Base-by-base conservation (phyloP, 2,888 invertebrate genomes). In the Pharmacophagus antenor region DNA sequence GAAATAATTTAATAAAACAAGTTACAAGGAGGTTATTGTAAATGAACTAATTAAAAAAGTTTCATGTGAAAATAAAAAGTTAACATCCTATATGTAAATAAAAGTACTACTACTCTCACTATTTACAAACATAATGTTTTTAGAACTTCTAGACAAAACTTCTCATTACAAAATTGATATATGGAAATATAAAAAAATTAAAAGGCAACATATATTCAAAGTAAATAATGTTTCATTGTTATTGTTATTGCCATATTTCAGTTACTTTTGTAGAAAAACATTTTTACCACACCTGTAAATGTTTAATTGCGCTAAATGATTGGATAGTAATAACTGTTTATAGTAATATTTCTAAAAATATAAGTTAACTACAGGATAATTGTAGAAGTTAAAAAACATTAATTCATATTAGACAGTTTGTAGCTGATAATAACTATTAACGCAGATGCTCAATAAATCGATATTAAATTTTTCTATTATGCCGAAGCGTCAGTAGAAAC, bases 401-500 rank as follows among this genome's bases (percentile, higher is more conserved):
- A 37, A 37, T 37, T 37, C 37, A 6, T 37, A 37, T 37, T 37
- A n/a, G 37, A 42, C 4, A 22, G 7, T 22, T 6, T 22, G 41
- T 20, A 42, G 47, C 15, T 49, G n/a, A 4, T 46, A 56, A 51
- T 23, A 56, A 52, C 56, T 48, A 56, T 54, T 12, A 52, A 47
- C 56, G 54, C 63, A 65, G 54, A 57, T 60, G 46, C 46, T 56
- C 50, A 52, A 52, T 60, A 54, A 68, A 81, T 81, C 75, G 77
- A 82, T 81, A 79, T 77, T 65, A 71, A 69, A 73, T 76, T 73
- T 73, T 76, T 75, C 66, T 71, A 63, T 64, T 65, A 65, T 69
- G 63, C 70, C 70, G 62, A 73, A 80, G 84, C 82, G 77, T 80
- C 77, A 67, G 69, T 75, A 77, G 78, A 81, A 79, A 85, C 83